A percentile compares a stretch with the other conserved stretches of the same genome.
Conservation (phyloP, 2,888 invertebrate genomes). For the Dynastes maya region DNA sequence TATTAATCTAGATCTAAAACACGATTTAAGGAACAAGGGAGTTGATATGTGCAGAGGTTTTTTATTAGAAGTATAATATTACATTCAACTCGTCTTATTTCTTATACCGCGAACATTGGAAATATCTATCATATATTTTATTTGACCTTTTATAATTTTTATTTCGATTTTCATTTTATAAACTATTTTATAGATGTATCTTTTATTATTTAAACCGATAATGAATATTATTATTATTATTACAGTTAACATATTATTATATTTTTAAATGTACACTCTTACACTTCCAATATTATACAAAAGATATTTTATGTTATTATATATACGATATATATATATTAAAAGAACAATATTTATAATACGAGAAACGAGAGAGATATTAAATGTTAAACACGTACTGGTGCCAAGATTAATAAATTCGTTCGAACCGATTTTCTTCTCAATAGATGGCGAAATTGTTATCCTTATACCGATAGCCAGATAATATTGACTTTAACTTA, state of each 20-base stretch:
- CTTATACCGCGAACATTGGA: neutral
- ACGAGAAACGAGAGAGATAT: neutral
- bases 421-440: neutral
- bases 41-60: too few relatives aligned
- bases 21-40: too few relatives aligned
- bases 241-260: neutral
- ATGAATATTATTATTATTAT: neutral
- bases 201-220: neutral
- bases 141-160: too few relatives aligned
- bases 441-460: neutral
- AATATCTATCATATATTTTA: neutral
- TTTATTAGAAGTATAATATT: too few relatives aligned
- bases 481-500: too few relatives aligned
- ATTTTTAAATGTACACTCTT: neutral
- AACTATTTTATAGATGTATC: neutral
- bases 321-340: neutral
- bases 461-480: neutral
- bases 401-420: constrained; percentile 10
- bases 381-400: neutral
- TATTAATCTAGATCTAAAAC: constrained; percentile 17
- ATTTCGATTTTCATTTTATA: too few relatives aligned
- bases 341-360: neutral
- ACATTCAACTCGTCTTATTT: neutral
- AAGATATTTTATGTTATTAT: constrained; percentile 7
- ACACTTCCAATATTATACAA: too few relatives aligned